Conservation (phyloP, 2,797 vertebrate genomes). For the Rhynchotus rufescens region DNA sequence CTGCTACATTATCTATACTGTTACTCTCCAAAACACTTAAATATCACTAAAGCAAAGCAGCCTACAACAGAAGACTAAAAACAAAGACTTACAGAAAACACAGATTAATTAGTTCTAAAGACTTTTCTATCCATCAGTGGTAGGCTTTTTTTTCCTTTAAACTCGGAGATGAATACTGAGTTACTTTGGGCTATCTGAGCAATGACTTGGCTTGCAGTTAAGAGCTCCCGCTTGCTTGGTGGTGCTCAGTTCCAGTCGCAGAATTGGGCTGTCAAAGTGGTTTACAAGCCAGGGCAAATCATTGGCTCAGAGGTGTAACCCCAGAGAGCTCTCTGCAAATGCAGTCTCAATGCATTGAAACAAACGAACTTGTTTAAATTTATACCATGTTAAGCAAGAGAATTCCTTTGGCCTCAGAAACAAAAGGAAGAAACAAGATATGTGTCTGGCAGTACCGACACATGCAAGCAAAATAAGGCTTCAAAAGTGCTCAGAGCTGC, state of each 20-base stretch:
- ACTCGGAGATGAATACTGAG: neutral
- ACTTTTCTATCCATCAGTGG: neutral
- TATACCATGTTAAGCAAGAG: neutral
- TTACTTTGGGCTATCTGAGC: neutral
- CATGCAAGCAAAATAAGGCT: neutral
- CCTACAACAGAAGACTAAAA: neutral
- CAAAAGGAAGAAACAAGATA: neutral
- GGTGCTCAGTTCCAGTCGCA: neutral
- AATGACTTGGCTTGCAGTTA: slow-evolving; percentile 27
- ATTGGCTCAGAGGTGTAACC: neutral
- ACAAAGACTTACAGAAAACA: neutral
- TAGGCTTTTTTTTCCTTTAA: neutral
- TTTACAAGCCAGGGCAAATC: slow-evolving; percentile 34
- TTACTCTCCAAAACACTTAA: neutral
- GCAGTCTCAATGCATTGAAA: neutral
- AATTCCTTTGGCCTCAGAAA: neutral
- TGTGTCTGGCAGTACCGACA: neutral
- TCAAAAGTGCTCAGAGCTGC: neutral
- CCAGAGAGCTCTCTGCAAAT: neutral
- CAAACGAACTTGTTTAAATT: neutral
- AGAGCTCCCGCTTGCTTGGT: slow-evolving; percentile 23
- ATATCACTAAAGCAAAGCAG: neutral
- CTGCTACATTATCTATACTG: neutral
- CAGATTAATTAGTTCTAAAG: neutral
- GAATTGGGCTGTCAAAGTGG: slow-evolving; percentile 31